These are phyloP conservation scores for Melanotaenia trifasciata DNA, from an alignment of 2,797 vertebrate genomes.

Conservation along the genomic window DNA sequence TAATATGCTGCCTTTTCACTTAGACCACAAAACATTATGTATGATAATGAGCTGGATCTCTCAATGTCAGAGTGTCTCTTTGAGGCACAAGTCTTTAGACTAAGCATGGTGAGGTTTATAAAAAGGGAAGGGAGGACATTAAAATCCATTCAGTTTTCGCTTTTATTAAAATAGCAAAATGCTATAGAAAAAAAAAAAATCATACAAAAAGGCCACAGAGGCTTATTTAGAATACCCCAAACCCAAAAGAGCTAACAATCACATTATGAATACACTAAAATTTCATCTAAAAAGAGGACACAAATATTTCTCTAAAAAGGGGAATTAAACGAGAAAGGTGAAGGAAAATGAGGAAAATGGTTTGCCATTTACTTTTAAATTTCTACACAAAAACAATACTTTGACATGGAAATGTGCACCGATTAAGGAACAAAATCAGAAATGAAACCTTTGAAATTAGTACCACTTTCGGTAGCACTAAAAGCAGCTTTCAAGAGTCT, in stretches of 20 bases:
- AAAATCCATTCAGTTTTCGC: constrained; percentile 19
- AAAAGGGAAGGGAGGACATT: constrained; percentile 19
- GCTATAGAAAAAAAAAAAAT: constrained; percentile 6
- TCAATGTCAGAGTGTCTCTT: constrained; percentile 47
- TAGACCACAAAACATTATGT: constrained; percentile 42
- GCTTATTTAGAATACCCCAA: constrained; percentile 30
- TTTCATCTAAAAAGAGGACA: background rate
- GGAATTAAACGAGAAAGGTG: no score
- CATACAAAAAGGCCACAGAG: constrained; percentile 12
- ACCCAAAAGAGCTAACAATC: constrained; percentile 34
- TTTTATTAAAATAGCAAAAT: constrained; percentile 6
- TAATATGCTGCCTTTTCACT: constrained; percentile 50
- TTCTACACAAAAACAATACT: no score
- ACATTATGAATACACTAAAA: constrained; percentile 17
- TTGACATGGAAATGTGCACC: background rate
- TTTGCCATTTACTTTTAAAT: no score
- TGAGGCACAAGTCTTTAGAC: constrained; percentile 32
- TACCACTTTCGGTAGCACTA: background rate
- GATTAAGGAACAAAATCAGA: no score
- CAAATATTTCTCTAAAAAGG: no score
- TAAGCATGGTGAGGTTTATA: constrained; percentile 21
- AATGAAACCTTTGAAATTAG: background rate
- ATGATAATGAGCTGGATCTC: constrained; percentile 44
- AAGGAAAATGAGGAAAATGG: no score
- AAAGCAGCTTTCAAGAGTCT: no score